Base-by-base conservation (phyloP, 2,888 invertebrate species). In the Cistogaster globosa region DNA sequence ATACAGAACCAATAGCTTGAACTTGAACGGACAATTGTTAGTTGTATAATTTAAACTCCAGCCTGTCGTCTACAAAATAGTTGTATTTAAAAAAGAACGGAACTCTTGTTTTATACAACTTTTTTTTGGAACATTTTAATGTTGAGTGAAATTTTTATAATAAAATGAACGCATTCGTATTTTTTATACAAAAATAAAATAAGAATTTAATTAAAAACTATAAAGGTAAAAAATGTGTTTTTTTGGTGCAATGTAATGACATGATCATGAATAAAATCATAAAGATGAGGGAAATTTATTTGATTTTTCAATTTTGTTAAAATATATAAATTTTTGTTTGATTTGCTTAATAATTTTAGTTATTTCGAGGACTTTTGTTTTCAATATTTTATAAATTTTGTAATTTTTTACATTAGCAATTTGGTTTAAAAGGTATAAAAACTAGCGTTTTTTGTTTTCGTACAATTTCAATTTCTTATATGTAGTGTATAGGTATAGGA, bases 381-480 rank as follows among this genome's bases (percentile, higher is more conserved):
- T 67, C 45, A 20, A 53, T 76, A 11, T 57, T 67, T 69, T 26
- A 69, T 60, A 22, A 62, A 69, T 55, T 58, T 60, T 18, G 12
- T 51, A 22, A 42, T 81, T 63, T 32, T 32, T 62, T 77, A 65
- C 67, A n/a, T 57, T 79, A 79, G 74, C 75, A 83, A 79, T 75
- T 69, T 63, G 63, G 72, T 85, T 82, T 82, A 82, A 85, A 85
- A 85, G 82, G 85, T 85, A 85, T 85, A 85, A 85, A 85, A 85
- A 82, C 85, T 85, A 85, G 78, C 78, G 74, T n/a, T 60, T 77
- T 78, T 75, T 62, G 32, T 32, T 68, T 71, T 62, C 60, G 75
- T 78, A 75, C 58, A 65, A 78, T 80, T 57, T 76, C 58, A 65
- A 78, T 80, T 57, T 76, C 80, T 86, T 86, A 86, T 55, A 79